A percentile compares a stretch with the other conserved stretches of the same genome.
These are phyloP conservation scores for Antedon mediterranea DNA, from an alignment of 53 echinoderm and acorn worm species.

Conservation along the genomic window DNA sequence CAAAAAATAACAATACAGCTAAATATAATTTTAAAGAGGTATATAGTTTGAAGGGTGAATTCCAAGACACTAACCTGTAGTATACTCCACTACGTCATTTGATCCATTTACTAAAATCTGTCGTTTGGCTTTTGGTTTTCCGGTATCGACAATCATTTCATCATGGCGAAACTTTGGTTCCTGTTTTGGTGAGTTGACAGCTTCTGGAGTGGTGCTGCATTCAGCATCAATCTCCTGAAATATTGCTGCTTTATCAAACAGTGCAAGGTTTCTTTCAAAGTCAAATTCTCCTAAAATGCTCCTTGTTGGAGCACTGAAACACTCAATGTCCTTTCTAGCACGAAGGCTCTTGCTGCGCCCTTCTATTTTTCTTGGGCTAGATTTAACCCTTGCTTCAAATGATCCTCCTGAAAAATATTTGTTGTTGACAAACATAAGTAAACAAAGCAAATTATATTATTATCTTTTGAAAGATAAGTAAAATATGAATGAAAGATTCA, in stretches of 20 bases:
- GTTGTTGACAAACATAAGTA: too few species aligned
- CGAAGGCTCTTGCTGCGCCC: conserved; percentile 30
- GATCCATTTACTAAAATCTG: background rate
- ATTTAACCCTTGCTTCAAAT: background rate
- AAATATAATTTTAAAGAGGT: too few species aligned
- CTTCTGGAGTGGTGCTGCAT: background rate
- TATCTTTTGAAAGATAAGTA: too few species aligned
- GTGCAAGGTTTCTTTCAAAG: conserved; percentile 74
- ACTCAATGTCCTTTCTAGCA: conserved; percentile 43
- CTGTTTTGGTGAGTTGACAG: background rate
- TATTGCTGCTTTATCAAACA: conserved; percentile 89
- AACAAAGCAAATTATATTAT: too few species aligned
- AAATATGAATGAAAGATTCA: too few species aligned
- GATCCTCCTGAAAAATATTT: background rate
- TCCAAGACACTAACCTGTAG: background rate
- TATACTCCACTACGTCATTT: background rate
- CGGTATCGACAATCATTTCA: background rate
- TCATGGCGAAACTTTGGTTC: background rate
- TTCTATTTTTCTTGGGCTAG: conserved; percentile 2
- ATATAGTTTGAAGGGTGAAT: too few species aligned
- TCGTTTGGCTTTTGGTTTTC: background rate
- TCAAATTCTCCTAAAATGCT: conserved; percentile 61
- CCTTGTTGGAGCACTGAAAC: conserved; percentile 82
- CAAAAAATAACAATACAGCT: too few species aligned
- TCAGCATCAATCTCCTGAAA: conserved; percentile 27